Base-by-base conservation (phyloP, 2,888 invertebrate species). In the Lasioglossum morio region DNA sequence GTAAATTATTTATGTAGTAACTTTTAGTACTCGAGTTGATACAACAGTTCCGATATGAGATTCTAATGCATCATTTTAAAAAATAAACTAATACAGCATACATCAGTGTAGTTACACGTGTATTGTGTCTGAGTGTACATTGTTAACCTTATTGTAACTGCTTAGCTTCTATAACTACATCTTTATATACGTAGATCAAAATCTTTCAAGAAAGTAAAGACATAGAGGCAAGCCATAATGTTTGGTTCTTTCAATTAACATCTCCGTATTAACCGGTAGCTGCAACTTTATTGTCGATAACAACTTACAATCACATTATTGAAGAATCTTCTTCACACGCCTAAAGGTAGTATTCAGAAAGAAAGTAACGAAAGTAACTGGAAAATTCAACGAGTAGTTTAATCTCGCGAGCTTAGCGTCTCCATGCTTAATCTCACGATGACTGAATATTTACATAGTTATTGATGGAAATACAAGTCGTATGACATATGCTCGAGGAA, bases 381-480 rank as follows among this genome's bases (percentile, higher is more conserved):
- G 14, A 27, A 30, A 66, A 16, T 16, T 34, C 19, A 5, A 19
- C 34, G 8, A 34, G 34, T 66, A 7, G 3, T 19, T 66, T 34
- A 66, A 66, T 66, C 34, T 34, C 34, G 19, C 5, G 2, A 53
- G 8, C 53, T 60, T 60, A 14, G 60, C 60, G 60, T 27, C 4
- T 60, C 60, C 23, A 14, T 1, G 23, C 23, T 79, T 60, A 48
- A 7, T 69, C 48, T 46, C 46, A 57, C 72, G 72, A 82, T 78
- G 72, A 73, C 34, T 81, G 86, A 75, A 78, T 88, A 89, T 86
- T 85, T 87, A 82, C 88, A 82, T 85, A 82, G 89, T 81, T 87
- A 86, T 77, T 78, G 77, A 86, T 74, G 79, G 89, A 89, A 91
- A 90, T 84, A 87, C 77, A 88, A 90, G 77, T 77, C 84, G 80